A percentile compares a stretch with the other conserved stretches of the same genome.
Conservation (phyloP, 2,797 vertebrate genomes). For the Anableps anableps region DNA sequence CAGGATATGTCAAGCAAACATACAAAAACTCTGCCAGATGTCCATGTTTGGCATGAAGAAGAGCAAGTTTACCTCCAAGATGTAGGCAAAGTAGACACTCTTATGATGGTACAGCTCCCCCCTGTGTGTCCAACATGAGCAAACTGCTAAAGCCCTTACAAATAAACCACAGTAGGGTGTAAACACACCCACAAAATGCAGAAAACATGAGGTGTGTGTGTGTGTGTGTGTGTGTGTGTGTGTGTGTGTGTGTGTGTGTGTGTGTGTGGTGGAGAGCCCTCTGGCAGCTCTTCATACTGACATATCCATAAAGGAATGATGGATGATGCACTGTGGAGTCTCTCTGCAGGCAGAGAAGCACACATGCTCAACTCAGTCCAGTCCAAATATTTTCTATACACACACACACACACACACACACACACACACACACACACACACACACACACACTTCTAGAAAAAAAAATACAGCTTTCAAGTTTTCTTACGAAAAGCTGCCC, state of each 20-base stretch:
- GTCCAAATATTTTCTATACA: constrained; percentile 45
- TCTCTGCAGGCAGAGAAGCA: constrained; percentile 52
- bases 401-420: constrained; percentile 14
- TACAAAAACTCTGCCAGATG: constrained; percentile 12
- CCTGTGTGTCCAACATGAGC: constrained; percentile 13
- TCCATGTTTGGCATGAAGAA: constrained; percentile 14
- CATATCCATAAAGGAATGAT: constrained; percentile 66
- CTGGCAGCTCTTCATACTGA: constrained; percentile 62
- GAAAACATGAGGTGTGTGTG: constrained; percentile 35
- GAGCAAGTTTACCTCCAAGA: constrained; percentile 19
- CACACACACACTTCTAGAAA: constrained; percentile 11
- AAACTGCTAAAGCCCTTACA: constrained; percentile 35
- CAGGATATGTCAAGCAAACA: constrained; percentile 11
- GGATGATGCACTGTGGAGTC: constrained; percentile 53
- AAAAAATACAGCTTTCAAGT: constrained; percentile 3
- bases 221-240: constrained; percentile 13
- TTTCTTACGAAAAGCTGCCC: constrained; percentile 14
- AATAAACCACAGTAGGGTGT: constrained; percentile 35
- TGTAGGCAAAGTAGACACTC: constrained; percentile 5
- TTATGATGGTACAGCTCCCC: constrained; percentile 9
- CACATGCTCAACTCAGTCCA: constrained; percentile 55
- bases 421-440: constrained; percentile 25
- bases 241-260: constrained; percentile 14
- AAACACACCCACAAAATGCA: constrained; percentile 50
- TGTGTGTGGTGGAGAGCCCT: constrained; percentile 36